Conservation (phyloP, 2,113 vertebrate species). For the Casuarius casuarius region DNA sequence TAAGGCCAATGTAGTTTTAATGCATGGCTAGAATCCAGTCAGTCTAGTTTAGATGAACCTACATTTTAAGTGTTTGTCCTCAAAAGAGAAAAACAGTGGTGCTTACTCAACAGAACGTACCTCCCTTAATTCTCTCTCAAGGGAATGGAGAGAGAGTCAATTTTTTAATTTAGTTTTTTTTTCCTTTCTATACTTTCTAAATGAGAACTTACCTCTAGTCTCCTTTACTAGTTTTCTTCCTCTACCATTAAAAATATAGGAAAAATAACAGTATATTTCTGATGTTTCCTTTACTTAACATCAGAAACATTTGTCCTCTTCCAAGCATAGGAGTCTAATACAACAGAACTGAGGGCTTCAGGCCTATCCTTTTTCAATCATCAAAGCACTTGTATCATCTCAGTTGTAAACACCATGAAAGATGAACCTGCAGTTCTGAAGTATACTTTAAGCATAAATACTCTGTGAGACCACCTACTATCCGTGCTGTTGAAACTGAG, state of each 20-base stretch:
- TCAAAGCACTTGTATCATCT: not conserved
- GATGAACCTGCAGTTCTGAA: not conserved
- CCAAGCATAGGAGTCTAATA: not conserved
- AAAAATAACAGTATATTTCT: not conserved
- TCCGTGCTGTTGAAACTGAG: not conserved
- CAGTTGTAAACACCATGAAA: not conserved
- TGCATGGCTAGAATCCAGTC: not conserved
- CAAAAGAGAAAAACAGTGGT: not conserved
- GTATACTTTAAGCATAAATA: not conserved
- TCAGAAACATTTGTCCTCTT: not conserved
- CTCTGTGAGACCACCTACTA: not conserved
- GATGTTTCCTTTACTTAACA: not conserved
- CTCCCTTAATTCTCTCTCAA: not conserved
- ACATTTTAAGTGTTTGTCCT: not conserved
- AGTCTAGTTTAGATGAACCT: not conserved
- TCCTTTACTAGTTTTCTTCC: not conserved
- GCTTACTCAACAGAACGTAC: not conserved
- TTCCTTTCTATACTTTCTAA: not conserved
- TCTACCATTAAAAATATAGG: not conserved
- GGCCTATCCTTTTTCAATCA: not conserved
- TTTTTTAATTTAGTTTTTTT: not conserved
- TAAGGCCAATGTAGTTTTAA: not conserved
- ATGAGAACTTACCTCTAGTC: not conserved
- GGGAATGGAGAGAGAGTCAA: not conserved
- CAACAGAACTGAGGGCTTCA: not conserved